A percentile compares a stretch with the other conserved stretches of the same genome.
Evolutionary conservation across 2,797 vertebrate species (phyloP).

Genomic region (Synanceia verrucosa): DNA sequence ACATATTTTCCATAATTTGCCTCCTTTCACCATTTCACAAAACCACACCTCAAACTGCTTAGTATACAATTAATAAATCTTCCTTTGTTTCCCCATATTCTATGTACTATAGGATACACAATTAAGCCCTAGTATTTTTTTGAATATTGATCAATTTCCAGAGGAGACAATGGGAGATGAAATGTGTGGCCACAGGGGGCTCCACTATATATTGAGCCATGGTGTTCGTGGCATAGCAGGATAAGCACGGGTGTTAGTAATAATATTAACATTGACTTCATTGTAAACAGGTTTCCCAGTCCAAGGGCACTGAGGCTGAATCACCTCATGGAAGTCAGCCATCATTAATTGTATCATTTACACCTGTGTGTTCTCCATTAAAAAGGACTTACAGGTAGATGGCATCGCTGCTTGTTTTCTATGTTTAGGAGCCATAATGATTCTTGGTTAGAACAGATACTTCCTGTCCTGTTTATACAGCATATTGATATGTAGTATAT

Average conservation of each 20-base stretch:
- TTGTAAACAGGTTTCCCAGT: neutral
- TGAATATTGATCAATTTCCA: neutral
- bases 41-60: neutral
- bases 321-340: neutral
- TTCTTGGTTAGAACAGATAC: neutral
- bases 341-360: neutral
- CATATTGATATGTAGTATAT: neutral
- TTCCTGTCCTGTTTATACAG: neutral
- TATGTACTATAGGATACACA: neutral
- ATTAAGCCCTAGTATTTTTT: neutral
- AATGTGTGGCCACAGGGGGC: neutral
- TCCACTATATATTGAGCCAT: neutral
- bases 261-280: neutral
- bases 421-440: neutral
- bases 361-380: neutral
- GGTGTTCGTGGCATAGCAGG: neutral
- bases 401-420: neutral
- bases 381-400: neutral
- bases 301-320: too few species aligned
- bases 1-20: constrained; percentile 22
- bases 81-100: neutral
- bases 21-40: neutral
- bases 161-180: neutral
- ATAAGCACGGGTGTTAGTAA: neutral
- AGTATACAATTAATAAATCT: neutral